phyloP scores from a whole-genome alignment of 2,113 vertebrate genomes.

The Stegastes partitus region DNA sequence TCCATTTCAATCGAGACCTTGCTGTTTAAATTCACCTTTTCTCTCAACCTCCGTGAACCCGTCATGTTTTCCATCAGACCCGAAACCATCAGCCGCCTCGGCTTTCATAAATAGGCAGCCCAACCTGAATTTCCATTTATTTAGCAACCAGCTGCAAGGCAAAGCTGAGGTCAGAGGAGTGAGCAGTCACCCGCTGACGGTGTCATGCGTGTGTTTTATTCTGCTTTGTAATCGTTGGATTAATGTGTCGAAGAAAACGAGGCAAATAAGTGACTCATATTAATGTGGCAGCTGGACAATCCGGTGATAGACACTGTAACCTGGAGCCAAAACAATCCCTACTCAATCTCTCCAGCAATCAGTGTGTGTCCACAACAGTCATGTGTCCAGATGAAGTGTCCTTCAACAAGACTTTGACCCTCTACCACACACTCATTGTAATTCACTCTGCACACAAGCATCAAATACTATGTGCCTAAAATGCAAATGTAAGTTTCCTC shows the following conservation, averaged over 20 bases:
- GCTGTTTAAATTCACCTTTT: constrained; percentile 80
- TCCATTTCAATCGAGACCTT: constrained; percentile 66
- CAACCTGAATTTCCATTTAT: constrained; percentile 72
- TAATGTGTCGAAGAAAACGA: constrained; percentile 58
- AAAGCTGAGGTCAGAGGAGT: constrained; percentile 63
- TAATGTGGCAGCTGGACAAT: constrained; percentile 33
- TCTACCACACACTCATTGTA: constrained; percentile 38
- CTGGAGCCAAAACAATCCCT: constrained; percentile 40
- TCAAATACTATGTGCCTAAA: constrained; percentile 9
- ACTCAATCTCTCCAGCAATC: constrained; percentile 29
- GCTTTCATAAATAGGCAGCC: constrained; percentile 61
- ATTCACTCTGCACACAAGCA: constrained; percentile 30
- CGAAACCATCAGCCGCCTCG: constrained; percentile 60
- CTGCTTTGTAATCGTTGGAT: constrained; percentile 40
- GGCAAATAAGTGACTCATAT: constrained; percentile 46
- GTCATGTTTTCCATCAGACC: constrained; percentile 79
- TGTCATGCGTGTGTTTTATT: constrained; percentile 52
- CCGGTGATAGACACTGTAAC: constrained; percentile 26
- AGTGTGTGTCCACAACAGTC: constrained; percentile 8
- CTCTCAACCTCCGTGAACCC: constrained; percentile 71
- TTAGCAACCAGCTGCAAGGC: constrained; percentile 70
- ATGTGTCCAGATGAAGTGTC: constrained; percentile 22
- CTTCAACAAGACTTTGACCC: constrained; percentile 42
- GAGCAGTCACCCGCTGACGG: constrained; percentile 45
- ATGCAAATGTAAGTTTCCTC: constrained; percentile 55